Conservation (phyloP, 2,888 invertebrate genomes). For the Capitulum mitella region DNA sequence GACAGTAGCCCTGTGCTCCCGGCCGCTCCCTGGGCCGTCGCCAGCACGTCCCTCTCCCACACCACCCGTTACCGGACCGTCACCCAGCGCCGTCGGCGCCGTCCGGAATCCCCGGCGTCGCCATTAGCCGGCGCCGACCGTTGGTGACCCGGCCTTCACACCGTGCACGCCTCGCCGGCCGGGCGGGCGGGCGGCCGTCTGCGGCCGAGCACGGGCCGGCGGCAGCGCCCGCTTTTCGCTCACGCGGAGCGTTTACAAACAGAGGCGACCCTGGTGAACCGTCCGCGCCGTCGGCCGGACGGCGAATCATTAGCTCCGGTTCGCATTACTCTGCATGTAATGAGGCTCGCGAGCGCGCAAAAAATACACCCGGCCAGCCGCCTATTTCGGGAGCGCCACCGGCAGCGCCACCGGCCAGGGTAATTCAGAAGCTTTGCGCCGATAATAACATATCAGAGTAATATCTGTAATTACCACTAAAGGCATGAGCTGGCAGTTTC, state of each 20-base stretch:
- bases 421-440: background rate
- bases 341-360: background rate
- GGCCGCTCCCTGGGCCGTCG: too few relatives aligned
- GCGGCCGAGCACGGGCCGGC: too few relatives aligned
- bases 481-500: slow-evolving; percentile 13
- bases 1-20: too few relatives aligned
- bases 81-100: too few relatives aligned
- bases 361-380: background rate
- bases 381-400: background rate
- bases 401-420: background rate
- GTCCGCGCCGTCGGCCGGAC: background rate
- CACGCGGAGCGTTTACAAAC: background rate
- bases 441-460: slow-evolving; percentile 9
- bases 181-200: background rate
- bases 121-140: background rate
- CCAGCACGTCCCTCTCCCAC: too few relatives aligned
- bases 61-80: too few relatives aligned
- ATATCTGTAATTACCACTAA: slow-evolving; percentile 19
- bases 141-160: slow-evolving; percentile 10
- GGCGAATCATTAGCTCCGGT: background rate
- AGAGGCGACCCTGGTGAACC: background rate
- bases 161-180: background rate
- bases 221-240: background rate
- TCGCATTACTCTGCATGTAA: background rate
- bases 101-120: too few relatives aligned